phyloP scores from a whole-genome alignment of 2,888 invertebrate genomes.

The Drosophila atroscutellata region DNA sequence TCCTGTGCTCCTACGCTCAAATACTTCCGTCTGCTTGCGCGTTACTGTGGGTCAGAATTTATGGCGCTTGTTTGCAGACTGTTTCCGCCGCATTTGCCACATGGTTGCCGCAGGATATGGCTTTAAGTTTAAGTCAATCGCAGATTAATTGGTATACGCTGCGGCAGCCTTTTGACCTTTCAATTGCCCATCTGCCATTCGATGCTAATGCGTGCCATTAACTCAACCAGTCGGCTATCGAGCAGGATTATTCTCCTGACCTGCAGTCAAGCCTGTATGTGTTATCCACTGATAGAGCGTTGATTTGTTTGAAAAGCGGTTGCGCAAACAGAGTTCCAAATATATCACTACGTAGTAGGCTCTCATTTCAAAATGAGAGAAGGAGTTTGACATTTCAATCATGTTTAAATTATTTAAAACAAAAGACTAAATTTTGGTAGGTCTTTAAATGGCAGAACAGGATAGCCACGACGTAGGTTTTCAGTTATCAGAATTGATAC shows the following conservation, averaged over 20 bases:
- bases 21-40: slow-evolving; percentile 72
- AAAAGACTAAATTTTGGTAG: not conserved
- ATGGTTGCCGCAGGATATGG: slow-evolving; percentile 43
- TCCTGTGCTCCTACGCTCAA: slow-evolving; percentile 65
- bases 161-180: slow-evolving; percentile 59
- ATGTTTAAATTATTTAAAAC: slow-evolving; percentile 2
- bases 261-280: slow-evolving; percentile 26
- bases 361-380: not conserved
- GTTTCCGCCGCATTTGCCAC: slow-evolving; percentile 73
- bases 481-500: too few species aligned
- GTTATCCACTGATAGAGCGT: slow-evolving; percentile 29
- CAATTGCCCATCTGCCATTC: slow-evolving; percentile 13
- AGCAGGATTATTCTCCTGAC: slow-evolving; percentile 33
- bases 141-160: slow-evolving; percentile 60
- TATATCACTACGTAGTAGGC: slow-evolving; percentile 36
- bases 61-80: slow-evolving; percentile 63
- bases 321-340: slow-evolving; percentile 22
- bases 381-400: not conserved
- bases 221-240: slow-evolving; percentile 28
- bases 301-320: slow-evolving; percentile 47
- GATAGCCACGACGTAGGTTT: slow-evolving; percentile 21
- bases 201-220: slow-evolving; percentile 39
- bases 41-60: slow-evolving; percentile 63
- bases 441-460: slow-evolving; percentile 30
- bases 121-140: slow-evolving; percentile 45